phyloP scores from a whole-genome alignment of 2,113 vertebrate genomes.

The Saguinus imperator region DNA sequence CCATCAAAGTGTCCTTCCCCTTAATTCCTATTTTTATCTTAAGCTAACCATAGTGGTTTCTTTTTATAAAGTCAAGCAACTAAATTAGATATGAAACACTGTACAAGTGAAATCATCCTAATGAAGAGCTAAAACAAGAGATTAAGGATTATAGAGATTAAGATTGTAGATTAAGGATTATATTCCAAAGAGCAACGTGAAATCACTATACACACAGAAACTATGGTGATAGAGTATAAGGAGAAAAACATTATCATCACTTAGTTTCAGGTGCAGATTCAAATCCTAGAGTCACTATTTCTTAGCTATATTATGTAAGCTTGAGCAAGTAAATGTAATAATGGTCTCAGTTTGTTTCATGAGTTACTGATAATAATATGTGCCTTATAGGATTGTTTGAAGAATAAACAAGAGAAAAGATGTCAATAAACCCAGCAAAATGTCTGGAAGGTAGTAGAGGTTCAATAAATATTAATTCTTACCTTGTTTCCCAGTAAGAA shows the following conservation, averaged over 20 bases:
- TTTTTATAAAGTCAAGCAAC: not conserved
- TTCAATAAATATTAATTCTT: not conserved
- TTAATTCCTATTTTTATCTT: not conserved
- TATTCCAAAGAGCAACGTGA: not conserved
- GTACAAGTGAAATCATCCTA: not conserved
- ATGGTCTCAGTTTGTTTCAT: not conserved
- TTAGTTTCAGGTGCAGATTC: not conserved
- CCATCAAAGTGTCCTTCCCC: not conserved
- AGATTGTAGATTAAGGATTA: not conserved
- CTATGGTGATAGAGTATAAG: not conserved
- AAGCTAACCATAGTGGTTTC: not conserved
- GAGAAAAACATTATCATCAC: not conserved
- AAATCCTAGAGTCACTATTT: not conserved
- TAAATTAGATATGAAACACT: not conserved
- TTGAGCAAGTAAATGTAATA: not conserved
- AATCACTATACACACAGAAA: not conserved
- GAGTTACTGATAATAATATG: not conserved
- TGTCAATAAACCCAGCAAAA: slow-evolving; percentile 19
- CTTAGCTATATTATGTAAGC: not conserved
- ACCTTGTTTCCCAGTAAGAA: slow-evolving; percentile 7
- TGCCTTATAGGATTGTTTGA: not conserved
- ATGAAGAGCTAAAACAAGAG: not conserved
- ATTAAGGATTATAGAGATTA: not conserved
- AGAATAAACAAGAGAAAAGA: not conserved
- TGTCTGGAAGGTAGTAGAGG: not conserved